Evolutionary conservation across 2,113 vertebrate species (phyloP).

Genomic region (Edolisoma coerulescens): DNA sequence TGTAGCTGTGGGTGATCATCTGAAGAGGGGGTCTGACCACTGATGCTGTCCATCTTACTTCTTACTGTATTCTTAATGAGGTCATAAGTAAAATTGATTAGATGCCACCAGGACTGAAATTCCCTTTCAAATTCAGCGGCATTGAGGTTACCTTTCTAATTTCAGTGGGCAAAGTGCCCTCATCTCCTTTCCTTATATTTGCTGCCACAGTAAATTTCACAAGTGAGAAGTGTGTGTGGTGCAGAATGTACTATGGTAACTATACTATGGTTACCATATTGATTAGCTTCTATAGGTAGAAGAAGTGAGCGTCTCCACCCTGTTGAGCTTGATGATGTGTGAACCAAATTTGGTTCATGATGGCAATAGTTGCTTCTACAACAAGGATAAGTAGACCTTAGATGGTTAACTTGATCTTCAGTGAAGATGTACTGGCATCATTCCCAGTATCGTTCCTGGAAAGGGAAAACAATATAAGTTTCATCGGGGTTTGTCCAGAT

Average conservation of each 20-base stretch:
- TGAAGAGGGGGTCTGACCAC: background rate
- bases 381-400: background rate
- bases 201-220: background rate
- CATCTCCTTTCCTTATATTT: background rate
- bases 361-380: background rate
- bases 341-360: background rate
- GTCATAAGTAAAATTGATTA: background rate
- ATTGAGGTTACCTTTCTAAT: background rate
- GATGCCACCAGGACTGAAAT: background rate
- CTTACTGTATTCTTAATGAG: accelerated
- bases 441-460: background rate
- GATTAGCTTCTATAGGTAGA: background rate
- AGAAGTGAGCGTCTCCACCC: background rate
- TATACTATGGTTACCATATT: background rate
- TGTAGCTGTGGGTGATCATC: background rate
- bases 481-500: background rate
- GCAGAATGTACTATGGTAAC: background rate
- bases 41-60: background rate
- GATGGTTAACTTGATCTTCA: background rate
- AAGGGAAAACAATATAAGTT: background rate
- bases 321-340: background rate
- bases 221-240: background rate
- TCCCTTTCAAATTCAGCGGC: background rate
- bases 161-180: background rate
- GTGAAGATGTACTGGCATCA: background rate